phyloP scores from a whole-genome alignment of 2,888 invertebrate species.

The Thymelicus lineola region DNA sequence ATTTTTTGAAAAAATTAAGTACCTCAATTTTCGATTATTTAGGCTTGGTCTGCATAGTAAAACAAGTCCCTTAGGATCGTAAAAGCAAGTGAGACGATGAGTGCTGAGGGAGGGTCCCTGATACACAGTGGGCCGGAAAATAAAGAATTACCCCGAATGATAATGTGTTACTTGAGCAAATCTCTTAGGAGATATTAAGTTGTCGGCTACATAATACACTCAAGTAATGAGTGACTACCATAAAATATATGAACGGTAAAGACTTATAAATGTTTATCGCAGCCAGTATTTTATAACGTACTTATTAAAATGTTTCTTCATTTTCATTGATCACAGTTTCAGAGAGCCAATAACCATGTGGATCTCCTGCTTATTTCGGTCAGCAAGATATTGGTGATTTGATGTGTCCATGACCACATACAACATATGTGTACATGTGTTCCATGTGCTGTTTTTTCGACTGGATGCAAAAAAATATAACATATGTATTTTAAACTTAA shows the following conservation, averaged over 20 bases:
- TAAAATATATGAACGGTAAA: constrained; percentile 27
- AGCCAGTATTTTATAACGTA: background rate
- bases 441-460: too few species aligned
- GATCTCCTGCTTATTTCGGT: too few species aligned
- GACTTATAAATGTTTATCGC: constrained; percentile 4
- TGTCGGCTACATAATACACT: constrained; percentile 34
- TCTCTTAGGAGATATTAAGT: constrained; percentile 36
- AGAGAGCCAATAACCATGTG: too few species aligned
- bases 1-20: too few species aligned
- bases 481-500: too few species aligned
- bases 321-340: too few species aligned
- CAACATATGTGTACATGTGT: too few species aligned
- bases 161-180: constrained; percentile 36
- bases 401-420: too few species aligned
- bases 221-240: constrained; percentile 25
- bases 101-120: constrained; percentile 64
- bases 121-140: constrained; percentile 53
- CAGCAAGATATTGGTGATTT: too few species aligned
- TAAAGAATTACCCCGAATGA: constrained; percentile 39
- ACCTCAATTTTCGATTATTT: background rate
- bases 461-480: too few species aligned
- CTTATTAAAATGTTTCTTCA: too few species aligned
- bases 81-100: constrained; percentile 37
- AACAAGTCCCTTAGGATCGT: constrained; percentile 31
- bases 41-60: background rate